Conservation (phyloP, 2,797 vertebrate genomes). For the Centropyge bicolor region DNA sequence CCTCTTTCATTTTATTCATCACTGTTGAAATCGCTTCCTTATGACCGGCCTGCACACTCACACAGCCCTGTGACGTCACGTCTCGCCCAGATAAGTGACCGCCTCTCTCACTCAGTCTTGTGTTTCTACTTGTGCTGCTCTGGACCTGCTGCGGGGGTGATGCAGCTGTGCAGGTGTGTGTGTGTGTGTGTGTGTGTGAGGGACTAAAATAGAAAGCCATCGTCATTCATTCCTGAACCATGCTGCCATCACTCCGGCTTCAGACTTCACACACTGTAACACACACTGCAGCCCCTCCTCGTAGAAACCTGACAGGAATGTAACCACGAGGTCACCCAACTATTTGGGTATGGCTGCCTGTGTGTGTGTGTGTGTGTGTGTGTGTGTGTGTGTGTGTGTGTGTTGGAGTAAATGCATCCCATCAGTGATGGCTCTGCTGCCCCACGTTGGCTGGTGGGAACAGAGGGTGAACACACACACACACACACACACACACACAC, state of each 20-base stretch:
- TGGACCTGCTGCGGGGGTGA: not conserved
- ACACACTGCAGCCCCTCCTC: conserved; percentile 30
- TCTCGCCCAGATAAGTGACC: too few relatives aligned
- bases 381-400: not conserved
- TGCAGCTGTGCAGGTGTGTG: conserved; percentile 65
- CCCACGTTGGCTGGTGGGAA: too few relatives aligned
- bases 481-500: too few relatives aligned
- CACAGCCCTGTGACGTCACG: not conserved
- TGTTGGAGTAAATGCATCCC: too few relatives aligned
- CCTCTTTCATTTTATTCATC: not conserved
- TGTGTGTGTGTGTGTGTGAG: not conserved
- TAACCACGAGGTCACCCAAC: conserved; percentile 48
- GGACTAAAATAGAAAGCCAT: conserved; percentile 88
- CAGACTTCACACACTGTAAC: conserved; percentile 67
- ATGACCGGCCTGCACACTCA: not conserved
- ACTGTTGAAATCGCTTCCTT: not conserved
- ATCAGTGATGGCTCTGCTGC: too few relatives aligned
- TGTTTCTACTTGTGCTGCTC: too few relatives aligned
- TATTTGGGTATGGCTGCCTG: conserved; percentile 39
- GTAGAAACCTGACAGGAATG: conserved; percentile 47
- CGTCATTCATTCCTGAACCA: conserved; percentile 87
- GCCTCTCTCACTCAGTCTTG: too few relatives aligned
- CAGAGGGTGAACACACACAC: too few relatives aligned
- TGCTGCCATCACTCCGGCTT: conserved; percentile 81
- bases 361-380: conserved; percentile 16